Evolutionary conservation across 2,113 vertebrate genomes (phyloP).

Genomic region (Cathartes aura): DNA sequence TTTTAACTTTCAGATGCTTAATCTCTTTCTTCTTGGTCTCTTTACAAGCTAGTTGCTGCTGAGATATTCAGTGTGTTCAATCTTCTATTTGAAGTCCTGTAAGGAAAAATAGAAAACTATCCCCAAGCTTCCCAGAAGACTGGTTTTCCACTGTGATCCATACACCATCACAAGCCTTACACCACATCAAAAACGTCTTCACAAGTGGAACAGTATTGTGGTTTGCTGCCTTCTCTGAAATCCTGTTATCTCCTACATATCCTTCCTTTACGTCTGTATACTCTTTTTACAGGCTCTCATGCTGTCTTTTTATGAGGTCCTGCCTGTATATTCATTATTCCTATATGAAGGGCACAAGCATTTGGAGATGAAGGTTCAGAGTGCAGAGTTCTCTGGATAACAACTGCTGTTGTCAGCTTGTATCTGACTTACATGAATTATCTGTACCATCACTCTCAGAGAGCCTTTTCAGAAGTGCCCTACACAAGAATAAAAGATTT

Average conservation of each 20-base stretch:
- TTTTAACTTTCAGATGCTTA: not conserved
- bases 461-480: not conserved
- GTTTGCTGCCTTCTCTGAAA: not conserved
- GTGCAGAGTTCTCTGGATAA: not conserved
- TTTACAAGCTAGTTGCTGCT: not conserved
- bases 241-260: not conserved
- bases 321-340: not conserved
- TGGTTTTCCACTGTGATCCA: not conserved
- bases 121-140: not conserved
- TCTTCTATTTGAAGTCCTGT: not conserved
- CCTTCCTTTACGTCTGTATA: not conserved
- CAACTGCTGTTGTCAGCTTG: not conserved
- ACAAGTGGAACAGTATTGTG: not conserved
- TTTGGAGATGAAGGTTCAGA: not conserved
- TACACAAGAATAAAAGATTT: not conserved
- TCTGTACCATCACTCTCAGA: not conserved
- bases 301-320: not conserved
- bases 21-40: not conserved
- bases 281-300: not conserved
- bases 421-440: not conserved
- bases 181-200: not conserved
- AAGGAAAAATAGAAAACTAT: not conserved
- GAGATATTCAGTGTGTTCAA: not conserved
- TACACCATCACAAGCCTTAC: not conserved
- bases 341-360: not conserved